Evolutionary conservation across 1,140 invertebrate species (phyloP), one percentile per base, ranked within the genome.

Genomic region (Adoxophyes honmai): DNA sequence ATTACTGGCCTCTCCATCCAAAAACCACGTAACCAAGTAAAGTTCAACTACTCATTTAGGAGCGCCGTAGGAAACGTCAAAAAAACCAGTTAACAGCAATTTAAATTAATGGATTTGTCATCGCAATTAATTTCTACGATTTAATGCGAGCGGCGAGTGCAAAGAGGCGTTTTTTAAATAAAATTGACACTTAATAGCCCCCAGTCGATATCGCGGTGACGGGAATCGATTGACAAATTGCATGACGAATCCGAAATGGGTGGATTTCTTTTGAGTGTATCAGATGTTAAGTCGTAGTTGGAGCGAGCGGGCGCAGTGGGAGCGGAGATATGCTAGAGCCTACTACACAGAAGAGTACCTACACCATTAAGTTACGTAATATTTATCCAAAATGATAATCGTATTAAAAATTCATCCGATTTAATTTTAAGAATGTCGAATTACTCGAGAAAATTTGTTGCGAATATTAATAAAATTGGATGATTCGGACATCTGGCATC

Each of bases 161-260:
- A 82, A 78, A 80, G 76, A 73, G 65, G 63, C 52, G 54, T 69
- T 81, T 78, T 62, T 70, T 78, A 77, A 13, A 75, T 68, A 73
- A 82, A 88, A 84, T 85, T 85, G 81, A 85, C 79, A 87, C 80
- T 73, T 77, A 84, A 84, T 85, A 71, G 73, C 79, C 62, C 68
- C 58, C 55, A 66, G 75, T 67, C 73, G 75, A 76, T 81, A 68
- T 80, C 73, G 60, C 75, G 75, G 73, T 75, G 82, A 87, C 77
- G 72, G 72, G 63, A 78, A 88, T 83, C 82, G 81, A 88, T 88
- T 85, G 85, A 88, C 82, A 78, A 86, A 88, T 84, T 81, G 85
- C 85, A 78, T 88, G 83, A 79, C 85, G 77, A 88, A 88, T 88
- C 70, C 74, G 48, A 86, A 88, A 88, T 88, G 78, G 83, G 80